Percentiles rank a stretch among this genome's conserved stretches.
phyloP scores from a whole-genome alignment of 35 echinoderm and acorn worm genomes.

The Heliocidaris tuberculata region DNA sequence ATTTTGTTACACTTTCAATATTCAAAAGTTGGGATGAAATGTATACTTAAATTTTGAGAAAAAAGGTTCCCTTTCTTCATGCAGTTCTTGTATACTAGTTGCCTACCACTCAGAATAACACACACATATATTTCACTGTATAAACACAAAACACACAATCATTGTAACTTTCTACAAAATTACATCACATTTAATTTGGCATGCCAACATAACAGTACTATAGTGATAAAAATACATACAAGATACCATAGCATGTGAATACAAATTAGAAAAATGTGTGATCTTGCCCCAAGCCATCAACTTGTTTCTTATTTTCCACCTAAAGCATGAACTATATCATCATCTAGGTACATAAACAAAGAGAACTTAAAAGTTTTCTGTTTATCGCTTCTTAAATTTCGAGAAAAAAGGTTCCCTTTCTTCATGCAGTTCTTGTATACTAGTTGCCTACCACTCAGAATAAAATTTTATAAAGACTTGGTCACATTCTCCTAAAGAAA shows the following conservation, averaged over 20 bases:
- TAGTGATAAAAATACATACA: constrained; percentile 12
- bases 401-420: no score
- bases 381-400: no score
- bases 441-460: neutral
- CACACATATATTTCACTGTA: neutral
- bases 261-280: neutral
- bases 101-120: neutral
- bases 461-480: no score
- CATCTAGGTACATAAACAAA: no score
- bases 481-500: no score
- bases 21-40: no score
- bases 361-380: no score
- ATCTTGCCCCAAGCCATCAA: no score
- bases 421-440: neutral
- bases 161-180: neutral
- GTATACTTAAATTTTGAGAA: no score
- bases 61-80: neutral
- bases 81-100: neutral
- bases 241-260: neutral
- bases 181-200: neutral
- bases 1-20: no score
- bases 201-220: neutral
- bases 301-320: no score
- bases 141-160: neutral
- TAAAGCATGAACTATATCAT: no score